Evolutionary conservation across 2,113 vertebrate genomes (phyloP).

Genomic region (Chauna torquata): DNA sequence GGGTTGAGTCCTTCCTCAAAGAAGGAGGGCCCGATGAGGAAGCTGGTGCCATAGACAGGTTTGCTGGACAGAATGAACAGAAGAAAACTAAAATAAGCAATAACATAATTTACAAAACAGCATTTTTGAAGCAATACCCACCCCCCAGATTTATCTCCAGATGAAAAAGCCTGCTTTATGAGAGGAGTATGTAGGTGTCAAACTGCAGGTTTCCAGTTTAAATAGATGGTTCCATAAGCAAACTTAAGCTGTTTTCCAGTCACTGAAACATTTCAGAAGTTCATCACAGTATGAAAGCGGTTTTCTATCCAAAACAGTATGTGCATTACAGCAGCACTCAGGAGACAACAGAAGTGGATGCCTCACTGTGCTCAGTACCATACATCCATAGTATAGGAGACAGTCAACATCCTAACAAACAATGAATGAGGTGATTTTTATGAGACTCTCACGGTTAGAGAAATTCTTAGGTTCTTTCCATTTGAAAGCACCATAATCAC

Average conservation of each 20-base stretch:
- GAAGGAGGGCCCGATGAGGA: constrained; percentile 76
- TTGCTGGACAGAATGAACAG: constrained; percentile 67
- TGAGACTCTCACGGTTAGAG: background rate
- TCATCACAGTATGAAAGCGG: background rate
- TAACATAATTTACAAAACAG: background rate
- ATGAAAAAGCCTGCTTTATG: background rate
- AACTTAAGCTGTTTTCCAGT: background rate
- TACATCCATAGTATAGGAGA: accelerated
- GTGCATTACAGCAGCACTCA: background rate
- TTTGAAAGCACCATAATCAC: background rate
- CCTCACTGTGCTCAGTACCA: background rate
- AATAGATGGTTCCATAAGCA: background rate
- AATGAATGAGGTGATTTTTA: background rate
- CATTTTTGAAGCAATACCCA: constrained; percentile 10
- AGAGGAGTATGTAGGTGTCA: background rate
- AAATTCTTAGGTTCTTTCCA: background rate
- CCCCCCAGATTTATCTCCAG: background rate
- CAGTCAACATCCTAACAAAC: background rate
- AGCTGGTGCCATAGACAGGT: constrained; percentile 76
- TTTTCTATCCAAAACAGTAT: background rate
- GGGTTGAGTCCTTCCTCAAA: constrained; percentile 87
- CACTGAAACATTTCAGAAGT: background rate
- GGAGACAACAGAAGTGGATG: background rate
- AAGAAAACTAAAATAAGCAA: constrained; percentile 44
- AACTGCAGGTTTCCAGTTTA: background rate